Percentiles rank a stretch among this genome's conserved stretches.
Evolutionary conservation across 2,888 invertebrate genomes (phyloP).

Genomic region (Ernsta delagoae): DNA sequence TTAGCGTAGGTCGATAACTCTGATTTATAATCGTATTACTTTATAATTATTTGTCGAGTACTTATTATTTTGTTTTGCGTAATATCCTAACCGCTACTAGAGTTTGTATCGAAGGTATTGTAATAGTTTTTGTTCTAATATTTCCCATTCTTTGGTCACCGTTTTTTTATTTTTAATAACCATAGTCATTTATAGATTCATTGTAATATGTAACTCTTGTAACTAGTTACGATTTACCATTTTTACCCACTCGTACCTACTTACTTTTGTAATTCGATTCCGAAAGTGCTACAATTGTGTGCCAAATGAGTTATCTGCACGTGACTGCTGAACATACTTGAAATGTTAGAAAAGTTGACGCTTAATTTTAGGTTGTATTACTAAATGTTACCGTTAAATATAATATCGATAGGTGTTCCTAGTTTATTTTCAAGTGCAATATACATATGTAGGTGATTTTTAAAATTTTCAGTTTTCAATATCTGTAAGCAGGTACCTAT

Average conservation of each 20-base stretch:
- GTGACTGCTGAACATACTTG: conserved; percentile 15
- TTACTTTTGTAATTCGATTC: conserved; percentile 28
- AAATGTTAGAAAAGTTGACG: conserved; percentile 1
- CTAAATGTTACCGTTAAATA: background rate
- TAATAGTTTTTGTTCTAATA: too few relatives aligned
- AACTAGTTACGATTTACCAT: conserved; percentile 17
- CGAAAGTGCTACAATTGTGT: conserved; percentile 15
- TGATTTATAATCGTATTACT: conserved; percentile 1
- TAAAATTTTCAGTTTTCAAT: too few relatives aligned
- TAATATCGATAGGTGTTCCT: background rate
- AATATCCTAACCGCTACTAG: too few relatives aligned
- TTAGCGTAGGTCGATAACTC: conserved; percentile 31
- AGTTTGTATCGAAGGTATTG: too few relatives aligned
- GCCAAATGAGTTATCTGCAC: conserved; percentile 24
- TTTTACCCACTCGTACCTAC: background rate
- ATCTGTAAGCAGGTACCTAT: too few relatives aligned
- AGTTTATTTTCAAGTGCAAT: too few relatives aligned
- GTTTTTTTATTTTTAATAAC: too few relatives aligned
- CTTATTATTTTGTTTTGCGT: background rate
- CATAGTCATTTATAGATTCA: too few relatives aligned
- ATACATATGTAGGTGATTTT: too few relatives aligned
- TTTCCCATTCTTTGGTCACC: too few relatives aligned
- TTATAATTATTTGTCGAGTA: background rate
- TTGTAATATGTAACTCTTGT: background rate
- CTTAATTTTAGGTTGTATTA: background rate